Evolutionary conservation across 2,113 vertebrate genomes (phyloP).

Genomic region (Vulpes vulpes): DNA sequence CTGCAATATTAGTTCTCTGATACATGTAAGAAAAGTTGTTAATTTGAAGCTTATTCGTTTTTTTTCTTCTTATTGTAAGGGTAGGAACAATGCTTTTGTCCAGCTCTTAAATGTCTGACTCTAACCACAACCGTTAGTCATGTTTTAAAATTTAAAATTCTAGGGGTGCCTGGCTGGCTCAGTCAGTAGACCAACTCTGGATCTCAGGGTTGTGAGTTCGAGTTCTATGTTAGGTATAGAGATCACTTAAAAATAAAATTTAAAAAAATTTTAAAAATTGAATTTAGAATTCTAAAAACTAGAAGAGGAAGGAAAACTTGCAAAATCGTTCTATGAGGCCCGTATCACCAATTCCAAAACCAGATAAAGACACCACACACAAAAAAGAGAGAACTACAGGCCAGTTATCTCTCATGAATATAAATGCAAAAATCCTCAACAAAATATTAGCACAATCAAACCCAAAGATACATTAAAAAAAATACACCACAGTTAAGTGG

Average conservation of each 20-base stretch:
- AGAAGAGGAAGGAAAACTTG: not conserved
- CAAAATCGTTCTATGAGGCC: not conserved
- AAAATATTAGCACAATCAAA: not conserved
- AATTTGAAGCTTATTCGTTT: not conserved
- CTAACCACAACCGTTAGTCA: not conserved
- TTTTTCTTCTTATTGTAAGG: conserved; percentile 8
- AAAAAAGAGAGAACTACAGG: not conserved
- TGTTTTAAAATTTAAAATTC: not conserved
- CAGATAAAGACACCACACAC: not conserved
- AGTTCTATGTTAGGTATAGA: not conserved
- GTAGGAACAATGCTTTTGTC: not conserved
- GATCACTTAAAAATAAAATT: not conserved
- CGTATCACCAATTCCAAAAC: not conserved
- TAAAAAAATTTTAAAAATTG: not conserved
- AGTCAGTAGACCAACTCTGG: not conserved
- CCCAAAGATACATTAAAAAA: not conserved
- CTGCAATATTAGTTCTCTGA: not conserved
- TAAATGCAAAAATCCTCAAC: not conserved
- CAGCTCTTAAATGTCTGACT: not conserved
- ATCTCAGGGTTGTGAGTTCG: not conserved
- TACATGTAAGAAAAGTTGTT: not conserved
- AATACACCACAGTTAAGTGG: not conserved
- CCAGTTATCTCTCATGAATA: not conserved
- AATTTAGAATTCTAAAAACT: not conserved
- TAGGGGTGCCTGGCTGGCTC: not conserved